Evolutionary conservation across 2,797 vertebrate species (phyloP).

Genomic region (Hippopotamyrus pictus): DNA sequence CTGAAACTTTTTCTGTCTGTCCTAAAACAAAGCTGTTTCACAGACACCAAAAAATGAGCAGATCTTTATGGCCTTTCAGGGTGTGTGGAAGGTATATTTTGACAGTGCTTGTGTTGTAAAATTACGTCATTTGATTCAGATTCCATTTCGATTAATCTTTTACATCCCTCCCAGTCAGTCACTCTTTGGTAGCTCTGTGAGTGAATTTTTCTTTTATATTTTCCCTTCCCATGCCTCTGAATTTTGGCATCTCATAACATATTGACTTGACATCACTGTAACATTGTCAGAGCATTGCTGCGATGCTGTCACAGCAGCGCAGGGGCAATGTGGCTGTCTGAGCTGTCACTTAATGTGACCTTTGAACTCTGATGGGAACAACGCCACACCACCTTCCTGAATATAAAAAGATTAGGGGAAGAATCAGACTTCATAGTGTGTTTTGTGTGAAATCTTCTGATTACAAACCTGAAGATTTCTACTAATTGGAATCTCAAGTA

Average conservation of each 20-base stretch:
- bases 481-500: background rate
- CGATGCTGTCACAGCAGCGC: background rate
- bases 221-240: background rate
- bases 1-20: background rate
- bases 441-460: background rate
- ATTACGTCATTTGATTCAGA: background rate
- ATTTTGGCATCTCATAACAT: constrained; percentile 16
- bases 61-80: background rate
- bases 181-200: constrained; percentile 69
- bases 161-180: constrained; percentile 48
- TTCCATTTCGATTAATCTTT: constrained; percentile 51
- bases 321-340: background rate
- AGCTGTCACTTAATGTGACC: background rate
- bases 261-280: background rate
- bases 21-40: background rate
- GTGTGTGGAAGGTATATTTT: background rate
- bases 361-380: constrained; percentile 20
- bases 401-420: background rate
- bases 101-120: background rate
- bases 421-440: background rate
- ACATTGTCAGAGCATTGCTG: background rate
- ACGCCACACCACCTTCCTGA: background rate
- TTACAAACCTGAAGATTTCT: background rate
- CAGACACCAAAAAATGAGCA: background rate
- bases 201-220: constrained; percentile 46